These are phyloP conservation scores for Oikopleura vanhoeffeni DNA, from an alignment of 23 tunicate species.

Conservation along the genomic window DNA sequence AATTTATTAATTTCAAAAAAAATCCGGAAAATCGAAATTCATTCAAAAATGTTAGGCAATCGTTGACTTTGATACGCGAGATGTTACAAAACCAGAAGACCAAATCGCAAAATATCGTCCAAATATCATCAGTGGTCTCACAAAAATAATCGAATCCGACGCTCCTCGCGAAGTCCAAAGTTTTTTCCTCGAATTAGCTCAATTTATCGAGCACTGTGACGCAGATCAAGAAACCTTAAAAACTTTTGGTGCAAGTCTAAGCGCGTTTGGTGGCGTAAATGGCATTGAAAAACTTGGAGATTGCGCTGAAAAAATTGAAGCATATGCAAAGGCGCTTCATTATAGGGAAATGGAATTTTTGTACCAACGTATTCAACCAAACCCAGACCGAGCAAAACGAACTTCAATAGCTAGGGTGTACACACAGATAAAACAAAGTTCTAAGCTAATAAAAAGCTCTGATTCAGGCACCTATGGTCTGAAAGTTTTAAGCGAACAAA, in stretches of 20 bases:
- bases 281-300: conserved; percentile 68
- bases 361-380: conserved; percentile 7
- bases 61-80: no score
- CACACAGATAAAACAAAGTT: no score
- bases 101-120: background rate
- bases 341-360: conserved; percentile 78
- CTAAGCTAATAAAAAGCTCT: no score
- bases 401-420: no score
- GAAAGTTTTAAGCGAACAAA: no score
- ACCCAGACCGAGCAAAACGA: background rate
- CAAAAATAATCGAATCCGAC: background rate
- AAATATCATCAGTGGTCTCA: background rate
- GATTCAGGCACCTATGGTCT: no score
- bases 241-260: background rate
- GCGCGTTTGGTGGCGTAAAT: conserved; percentile 12
- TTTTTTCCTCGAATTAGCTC: background rate
- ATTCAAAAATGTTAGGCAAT: no score
- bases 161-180: background rate
- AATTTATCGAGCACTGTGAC: background rate
- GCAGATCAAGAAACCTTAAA: background rate
- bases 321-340: conserved; percentile 88
- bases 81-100: background rate
- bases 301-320: conserved; percentile 58
- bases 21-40: no score
- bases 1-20: no score